phyloP scores from a whole-genome alignment of 2,888 invertebrate genomes.

The Campopleginae sp. region DNA sequence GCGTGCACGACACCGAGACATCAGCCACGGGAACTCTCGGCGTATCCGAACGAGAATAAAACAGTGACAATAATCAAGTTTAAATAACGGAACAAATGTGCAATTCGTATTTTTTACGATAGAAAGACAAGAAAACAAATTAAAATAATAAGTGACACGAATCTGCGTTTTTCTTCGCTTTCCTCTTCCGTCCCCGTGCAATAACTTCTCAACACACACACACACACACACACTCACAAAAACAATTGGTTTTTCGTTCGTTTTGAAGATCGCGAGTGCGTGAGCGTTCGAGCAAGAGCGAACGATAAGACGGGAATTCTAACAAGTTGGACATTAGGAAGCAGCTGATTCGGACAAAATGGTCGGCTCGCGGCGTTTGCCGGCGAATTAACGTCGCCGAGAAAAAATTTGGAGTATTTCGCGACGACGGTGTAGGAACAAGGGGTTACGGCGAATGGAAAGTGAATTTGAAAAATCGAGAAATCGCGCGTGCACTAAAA shows the following conservation, averaged over 20 bases:
- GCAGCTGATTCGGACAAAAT: slow-evolving; percentile 79
- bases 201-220: neutral
- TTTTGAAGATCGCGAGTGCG: slow-evolving; percentile 2
- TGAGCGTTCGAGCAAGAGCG: neutral
- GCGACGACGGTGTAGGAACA: neutral
- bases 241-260: neutral
- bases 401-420: neutral
- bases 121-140: neutral
- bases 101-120: slow-evolving; percentile 13
- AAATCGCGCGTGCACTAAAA: neutral
- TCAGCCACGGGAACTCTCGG: slow-evolving; percentile 57
- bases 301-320: slow-evolving; percentile 65
- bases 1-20: slow-evolving; percentile 60
- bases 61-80: slow-evolving; percentile 34
- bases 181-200: neutral
- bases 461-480: slow-evolving; percentile 11
- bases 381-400: slow-evolving; percentile 47
- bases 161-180: neutral
- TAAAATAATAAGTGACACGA: neutral
- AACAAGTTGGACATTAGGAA: slow-evolving; percentile 71
- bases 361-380: slow-evolving; percentile 72
- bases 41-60: slow-evolving; percentile 44
- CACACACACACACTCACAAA: neutral
- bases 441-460: neutral
- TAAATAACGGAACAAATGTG: slow-evolving; percentile 10